These are phyloP conservation scores for Hermetia illucens DNA, from an alignment of 1,140 invertebrate species.

Conservation along the genomic window DNA sequence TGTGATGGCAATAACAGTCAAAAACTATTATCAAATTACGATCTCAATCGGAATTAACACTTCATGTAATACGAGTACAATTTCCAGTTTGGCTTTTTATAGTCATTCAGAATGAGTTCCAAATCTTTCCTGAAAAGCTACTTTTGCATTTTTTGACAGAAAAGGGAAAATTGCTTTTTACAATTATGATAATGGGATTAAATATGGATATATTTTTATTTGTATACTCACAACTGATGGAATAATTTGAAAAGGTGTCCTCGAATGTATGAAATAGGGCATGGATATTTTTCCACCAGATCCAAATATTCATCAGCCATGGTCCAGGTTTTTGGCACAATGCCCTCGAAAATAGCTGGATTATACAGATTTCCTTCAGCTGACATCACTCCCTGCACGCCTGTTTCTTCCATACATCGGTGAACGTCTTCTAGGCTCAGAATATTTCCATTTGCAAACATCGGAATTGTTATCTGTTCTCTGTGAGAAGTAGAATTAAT, in stretches of 20 bases:
- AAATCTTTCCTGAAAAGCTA: neutral
- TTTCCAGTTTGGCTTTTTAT: too few relatives aligned
- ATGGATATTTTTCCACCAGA: slow-evolving; percentile 69
- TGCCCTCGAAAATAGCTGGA: slow-evolving; percentile 73
- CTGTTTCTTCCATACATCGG: slow-evolving; percentile 72
- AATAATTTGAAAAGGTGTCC: slow-evolving; percentile 96
- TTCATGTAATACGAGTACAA: too few relatives aligned
- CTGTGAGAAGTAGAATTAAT: slow-evolving; percentile 36
- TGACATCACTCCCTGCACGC: slow-evolving; percentile 78
- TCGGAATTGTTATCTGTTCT: slow-evolving; percentile 74
- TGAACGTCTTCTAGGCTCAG: slow-evolving; percentile 80
- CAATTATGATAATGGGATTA: too few relatives aligned
- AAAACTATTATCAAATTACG: too few relatives aligned
- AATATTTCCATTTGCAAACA: slow-evolving; percentile 97
- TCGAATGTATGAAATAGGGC: slow-evolving; percentile 76
- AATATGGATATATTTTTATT: slow-evolving; percentile 16
- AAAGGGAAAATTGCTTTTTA: slow-evolving; percentile 1
- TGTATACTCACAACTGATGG: slow-evolving; percentile 75
- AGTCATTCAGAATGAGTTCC: too few relatives aligned
- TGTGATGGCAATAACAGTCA: too few relatives aligned
- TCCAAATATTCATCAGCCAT: slow-evolving; percentile 83
- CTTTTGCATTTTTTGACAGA: slow-evolving; percentile 1
- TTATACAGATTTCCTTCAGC: slow-evolving; percentile 94
- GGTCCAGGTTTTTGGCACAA: slow-evolving; percentile 69
- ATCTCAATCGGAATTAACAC: too few relatives aligned